Conservation (phyloP, 2,113 vertebrate species). For the Onychorhynchus coronatus region DNA sequence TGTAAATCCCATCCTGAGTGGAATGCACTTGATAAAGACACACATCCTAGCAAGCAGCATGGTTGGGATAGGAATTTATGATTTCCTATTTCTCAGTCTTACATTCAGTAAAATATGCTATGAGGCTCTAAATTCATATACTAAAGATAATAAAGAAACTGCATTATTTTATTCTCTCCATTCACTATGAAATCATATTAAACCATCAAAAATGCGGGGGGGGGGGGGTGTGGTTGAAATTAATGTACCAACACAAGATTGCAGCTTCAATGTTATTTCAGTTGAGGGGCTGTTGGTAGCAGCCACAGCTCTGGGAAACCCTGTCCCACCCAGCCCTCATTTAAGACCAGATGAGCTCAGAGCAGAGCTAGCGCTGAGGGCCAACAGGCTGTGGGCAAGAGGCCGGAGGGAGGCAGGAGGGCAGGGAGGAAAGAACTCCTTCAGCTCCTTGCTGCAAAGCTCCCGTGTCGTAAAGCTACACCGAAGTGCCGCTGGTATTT, state of each 20-base stretch:
- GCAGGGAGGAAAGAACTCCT: fast-evolving
- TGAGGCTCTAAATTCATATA: not conserved
- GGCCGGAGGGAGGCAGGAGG: not conserved
- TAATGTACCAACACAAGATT: not conserved
- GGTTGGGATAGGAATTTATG: not conserved
- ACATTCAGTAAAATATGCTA: not conserved
- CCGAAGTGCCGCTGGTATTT: conserved; percentile 13
- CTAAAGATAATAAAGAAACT: not conserved
- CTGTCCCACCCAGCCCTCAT: not conserved
- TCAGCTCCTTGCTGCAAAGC: not conserved
- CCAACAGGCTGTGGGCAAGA: not conserved
- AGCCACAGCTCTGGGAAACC: not conserved
- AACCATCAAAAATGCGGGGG: not conserved
- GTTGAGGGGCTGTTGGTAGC: not conserved
- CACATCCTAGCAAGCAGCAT: not conserved
- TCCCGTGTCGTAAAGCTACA: not conserved
- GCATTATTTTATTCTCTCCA: not conserved
- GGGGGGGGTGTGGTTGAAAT: not conserved
- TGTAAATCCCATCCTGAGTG: not conserved
- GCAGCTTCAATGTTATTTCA: not conserved
- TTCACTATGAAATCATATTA: not conserved
- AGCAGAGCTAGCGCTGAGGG: not conserved
- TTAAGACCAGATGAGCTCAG: not conserved
- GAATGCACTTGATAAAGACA: not conserved
- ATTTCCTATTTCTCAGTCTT: not conserved